Percentiles rank a stretch among this genome's conserved stretches.
These are phyloP conservation scores for Crypturellus undulatus DNA, from an alignment of 2,113 vertebrate species.

Conservation along the genomic window DNA sequence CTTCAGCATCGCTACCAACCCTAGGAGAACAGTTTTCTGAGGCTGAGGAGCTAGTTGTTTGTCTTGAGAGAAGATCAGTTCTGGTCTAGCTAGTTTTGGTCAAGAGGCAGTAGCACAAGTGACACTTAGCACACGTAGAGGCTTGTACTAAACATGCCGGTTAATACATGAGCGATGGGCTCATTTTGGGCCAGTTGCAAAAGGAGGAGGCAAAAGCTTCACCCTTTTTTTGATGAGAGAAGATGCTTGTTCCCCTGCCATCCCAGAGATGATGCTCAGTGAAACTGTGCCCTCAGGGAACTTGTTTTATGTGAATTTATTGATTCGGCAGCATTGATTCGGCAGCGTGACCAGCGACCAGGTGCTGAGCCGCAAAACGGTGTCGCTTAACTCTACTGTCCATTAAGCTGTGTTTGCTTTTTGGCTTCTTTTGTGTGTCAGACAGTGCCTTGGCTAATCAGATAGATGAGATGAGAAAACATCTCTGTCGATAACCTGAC, in stretches of 20 bases:
- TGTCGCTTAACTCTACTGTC: neutral
- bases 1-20: neutral
- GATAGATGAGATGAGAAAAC: neutral
- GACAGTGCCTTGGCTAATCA: neutral
- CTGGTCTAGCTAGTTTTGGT: fast-evolving
- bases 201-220: neutral
- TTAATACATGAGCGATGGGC: fast-evolving
- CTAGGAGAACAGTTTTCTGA: neutral
- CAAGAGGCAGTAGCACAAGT: neutral
- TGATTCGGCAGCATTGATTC: neutral
- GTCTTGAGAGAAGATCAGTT: neutral
- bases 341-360: neutral
- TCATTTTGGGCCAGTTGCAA: neutral
- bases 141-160: neutral
- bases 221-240: neutral
- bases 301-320: neutral
- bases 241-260: neutral
- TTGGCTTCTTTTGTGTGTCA: neutral
- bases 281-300: neutral
- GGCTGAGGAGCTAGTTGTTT: neutral
- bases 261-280: neutral
- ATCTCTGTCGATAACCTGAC: neutral
- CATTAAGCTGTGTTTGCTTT: neutral
- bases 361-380: neutral
- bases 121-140: fast-evolving